Conservation (phyloP, 2,888 invertebrate genomes). For the Melieria picta region DNA sequence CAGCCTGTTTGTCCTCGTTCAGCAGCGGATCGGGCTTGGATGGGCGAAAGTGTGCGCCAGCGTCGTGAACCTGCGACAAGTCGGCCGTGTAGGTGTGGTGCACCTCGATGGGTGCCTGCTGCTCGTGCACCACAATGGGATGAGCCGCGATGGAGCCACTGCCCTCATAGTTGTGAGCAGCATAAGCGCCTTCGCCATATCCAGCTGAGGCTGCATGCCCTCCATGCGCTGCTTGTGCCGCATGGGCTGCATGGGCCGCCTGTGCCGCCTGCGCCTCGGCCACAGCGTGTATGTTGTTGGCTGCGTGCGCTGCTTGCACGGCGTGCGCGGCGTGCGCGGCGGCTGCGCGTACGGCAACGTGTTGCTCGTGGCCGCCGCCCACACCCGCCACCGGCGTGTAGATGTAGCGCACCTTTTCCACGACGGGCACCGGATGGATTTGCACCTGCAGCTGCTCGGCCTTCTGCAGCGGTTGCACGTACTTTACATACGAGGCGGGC, state of each 20-base stretch:
- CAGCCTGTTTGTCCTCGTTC: conserved; percentile 40
- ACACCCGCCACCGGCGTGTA: conserved; percentile 47
- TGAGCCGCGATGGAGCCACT: conserved; percentile 42
- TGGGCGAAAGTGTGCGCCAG: conserved; percentile 48
- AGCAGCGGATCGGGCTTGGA: conserved; percentile 51
- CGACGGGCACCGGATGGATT: conserved; percentile 55
- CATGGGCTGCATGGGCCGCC: neutral
- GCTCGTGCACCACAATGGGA: conserved; percentile 49
- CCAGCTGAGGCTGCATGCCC: neutral
- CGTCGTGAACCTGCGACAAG: conserved; percentile 13
- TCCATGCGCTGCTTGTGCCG: neutral
- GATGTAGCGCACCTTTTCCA: conserved; percentile 57
- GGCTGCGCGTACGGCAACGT: conserved; percentile 6
- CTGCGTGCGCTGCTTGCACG: conserved; percentile 19
- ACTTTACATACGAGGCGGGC: conserved; percentile 35
- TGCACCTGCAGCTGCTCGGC: conserved; percentile 51
- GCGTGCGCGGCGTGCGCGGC: neutral
- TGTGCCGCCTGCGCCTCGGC: conserved; percentile 24
- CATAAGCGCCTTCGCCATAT: conserved; percentile 14
- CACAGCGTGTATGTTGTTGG: conserved; percentile 11
- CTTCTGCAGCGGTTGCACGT: conserved; percentile 28
- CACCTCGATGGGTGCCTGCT: conserved; percentile 17
- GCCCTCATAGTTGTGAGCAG: no score
- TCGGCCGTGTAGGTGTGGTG: conserved; percentile 40
- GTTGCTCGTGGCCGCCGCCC: neutral